Evolutionary conservation across 2,113 vertebrate species (phyloP), one percentile per base, ranked within the genome.

Genomic region (Suncus etruscus): DNA sequence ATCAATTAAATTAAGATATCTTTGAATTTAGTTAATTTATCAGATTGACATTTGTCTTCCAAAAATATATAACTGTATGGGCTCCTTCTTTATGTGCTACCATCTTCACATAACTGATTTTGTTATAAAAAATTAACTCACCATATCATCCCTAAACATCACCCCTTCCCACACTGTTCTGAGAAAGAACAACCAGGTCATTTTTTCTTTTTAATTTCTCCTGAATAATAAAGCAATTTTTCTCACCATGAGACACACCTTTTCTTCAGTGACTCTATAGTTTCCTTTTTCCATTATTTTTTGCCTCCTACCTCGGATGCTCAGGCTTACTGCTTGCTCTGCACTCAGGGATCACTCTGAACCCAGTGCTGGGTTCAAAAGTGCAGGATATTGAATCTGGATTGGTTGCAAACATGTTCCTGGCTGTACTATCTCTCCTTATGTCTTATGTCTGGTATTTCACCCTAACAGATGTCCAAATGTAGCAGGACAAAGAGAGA

Each of bases 151-250:
- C 81, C 76, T 47, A 51, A 32, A 8, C 10, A 29, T 29, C 8
- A 5, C 12, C 48, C 54, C 39, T 92, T 87, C 27, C 25, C 48
- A 31, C 27, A 25, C 20, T 84, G 84, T 80, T 47, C 8, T 84
- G 8, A 86, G 14, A 79, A 83, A 48, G 11, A n/a, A 83, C 8
- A 48, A 63, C 3, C 16, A 9, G 48, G 54, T 82, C 77, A n/a
- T 81, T 63, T 87, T 51, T 89, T 89, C 48, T 20, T 89, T 94
- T 50, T 83, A 24, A 10, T 25, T 86, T 51, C 39, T 24, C 86
- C 89, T 79, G 85, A 83, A 83, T 16, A n/a, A 65, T 1, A 80
- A 75, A 48, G 18, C 72, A 61, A 75, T 31, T 6, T 65, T 50
- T 80, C 75, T 31, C 39, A 39, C 20, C 77, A 54, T 54, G 3